Percentiles rank a stretch among this genome's conserved stretches.
phyloP scores from a whole-genome alignment of 2,888 invertebrate genomes.

The Pheosia gnoma region DNA sequence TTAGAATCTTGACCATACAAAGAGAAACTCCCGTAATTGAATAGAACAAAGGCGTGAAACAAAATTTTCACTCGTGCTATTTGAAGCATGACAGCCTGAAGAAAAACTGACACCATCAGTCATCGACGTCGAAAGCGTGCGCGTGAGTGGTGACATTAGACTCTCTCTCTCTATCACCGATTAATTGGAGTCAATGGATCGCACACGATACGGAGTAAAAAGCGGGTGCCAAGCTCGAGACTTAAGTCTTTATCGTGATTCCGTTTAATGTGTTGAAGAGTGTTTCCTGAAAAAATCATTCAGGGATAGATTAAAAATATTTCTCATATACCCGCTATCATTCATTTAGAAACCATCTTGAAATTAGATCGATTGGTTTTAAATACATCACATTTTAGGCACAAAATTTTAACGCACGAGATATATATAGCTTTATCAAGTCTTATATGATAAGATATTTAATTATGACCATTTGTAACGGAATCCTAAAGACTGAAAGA shows the following conservation, averaged over 20 bases:
- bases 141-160: constrained; percentile 53
- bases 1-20: constrained; percentile 11
- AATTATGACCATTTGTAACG: constrained; percentile 10
- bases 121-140: constrained; percentile 64
- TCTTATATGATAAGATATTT: too few relatives aligned
- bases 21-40: constrained; percentile 33
- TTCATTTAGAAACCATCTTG: too few relatives aligned
- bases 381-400: too few relatives aligned
- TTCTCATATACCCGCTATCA: too few relatives aligned
- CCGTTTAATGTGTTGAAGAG: constrained; percentile 1
- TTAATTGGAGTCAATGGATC: constrained; percentile 68
- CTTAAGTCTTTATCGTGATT: not conserved
- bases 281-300: too few relatives aligned
- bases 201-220: constrained; percentile 49
- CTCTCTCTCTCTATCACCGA: constrained; percentile 74
- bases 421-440: too few relatives aligned
- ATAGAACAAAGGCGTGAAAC: constrained; percentile 44
- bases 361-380: too few relatives aligned
- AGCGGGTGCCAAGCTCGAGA: constrained; percentile 26
- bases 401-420: too few relatives aligned
- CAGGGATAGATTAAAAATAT: too few relatives aligned
- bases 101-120: constrained; percentile 74
- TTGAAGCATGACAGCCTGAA: constrained; percentile 68
- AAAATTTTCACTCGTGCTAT: constrained; percentile 63
- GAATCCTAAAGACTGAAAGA: constrained; percentile 68